A percentile compares a stretch with the other conserved stretches of the same genome.
Evolutionary conservation across 2,888 invertebrate species (phyloP).

Genomic region (Ethmia dodecea): DNA sequence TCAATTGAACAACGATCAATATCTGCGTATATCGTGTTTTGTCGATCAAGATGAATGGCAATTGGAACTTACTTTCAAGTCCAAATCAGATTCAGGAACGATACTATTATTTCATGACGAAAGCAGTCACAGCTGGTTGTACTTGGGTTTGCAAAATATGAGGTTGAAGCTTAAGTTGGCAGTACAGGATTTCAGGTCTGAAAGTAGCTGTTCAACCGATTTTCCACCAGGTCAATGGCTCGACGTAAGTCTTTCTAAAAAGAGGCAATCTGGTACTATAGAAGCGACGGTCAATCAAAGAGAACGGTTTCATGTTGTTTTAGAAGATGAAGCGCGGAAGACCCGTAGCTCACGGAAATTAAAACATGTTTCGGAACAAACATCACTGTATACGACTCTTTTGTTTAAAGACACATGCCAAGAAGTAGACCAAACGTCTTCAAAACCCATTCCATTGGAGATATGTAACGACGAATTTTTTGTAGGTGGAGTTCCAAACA

Average conservation of each 20-base stretch:
- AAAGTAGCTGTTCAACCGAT: slow-evolving; percentile 50
- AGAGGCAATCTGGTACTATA: slow-evolving; percentile 46
- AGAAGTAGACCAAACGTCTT: too few species aligned
- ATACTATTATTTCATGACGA: slow-evolving; percentile 47
- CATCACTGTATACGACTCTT: not conserved
- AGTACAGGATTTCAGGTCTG: slow-evolving; percentile 38
- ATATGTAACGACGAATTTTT: slow-evolving; percentile 56
- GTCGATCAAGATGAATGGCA: slow-evolving; percentile 48
- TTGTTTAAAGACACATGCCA: not conserved
- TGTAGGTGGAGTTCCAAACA: slow-evolving; percentile 47
- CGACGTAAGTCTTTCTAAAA: slow-evolving; percentile 48
- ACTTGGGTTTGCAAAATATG: slow-evolving; percentile 49
- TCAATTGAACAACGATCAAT: slow-evolving; percentile 44
- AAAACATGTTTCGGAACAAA: slow-evolving; percentile 2
- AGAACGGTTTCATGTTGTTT: slow-evolving; percentile 51
- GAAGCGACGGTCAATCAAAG: slow-evolving; percentile 54
- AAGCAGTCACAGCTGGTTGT: slow-evolving; percentile 40
- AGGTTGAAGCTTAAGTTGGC: slow-evolving; percentile 53
- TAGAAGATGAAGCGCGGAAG: slow-evolving; percentile 25
- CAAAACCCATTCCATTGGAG: not conserved
- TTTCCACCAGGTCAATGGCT: slow-evolving; percentile 55
- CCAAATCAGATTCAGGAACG: slow-evolving; percentile 48
- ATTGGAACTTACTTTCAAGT: slow-evolving; percentile 53
- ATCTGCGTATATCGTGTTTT: slow-evolving; percentile 58
- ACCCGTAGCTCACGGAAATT: slow-evolving; percentile 16